Base-by-base conservation (phyloP, 2,797 vertebrate species). In the Lycodopsis pacificus region DNA sequence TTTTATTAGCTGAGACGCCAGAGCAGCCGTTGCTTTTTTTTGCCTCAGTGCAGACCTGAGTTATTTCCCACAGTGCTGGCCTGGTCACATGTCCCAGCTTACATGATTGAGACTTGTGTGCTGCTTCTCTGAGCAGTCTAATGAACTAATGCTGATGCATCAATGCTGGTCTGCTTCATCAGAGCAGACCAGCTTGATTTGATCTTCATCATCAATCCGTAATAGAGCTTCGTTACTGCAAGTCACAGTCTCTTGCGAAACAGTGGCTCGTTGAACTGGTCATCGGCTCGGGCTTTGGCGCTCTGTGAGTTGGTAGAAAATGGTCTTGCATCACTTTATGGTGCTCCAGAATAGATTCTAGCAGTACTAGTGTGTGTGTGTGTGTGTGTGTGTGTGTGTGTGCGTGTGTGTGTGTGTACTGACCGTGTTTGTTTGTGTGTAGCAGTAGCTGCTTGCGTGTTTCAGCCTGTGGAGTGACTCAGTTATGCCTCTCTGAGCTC, bases 41-140 rank as follows among this genome's bases (percentile, higher is more conserved):
- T 59, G 22, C 56, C 27, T 38, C 10, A 14, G 36, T 78, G 46
- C 11, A 69, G 46, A 71, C 19, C 46, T 30, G 51, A 32, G 40
- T 81, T 49, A 57, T 80, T 86, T 89, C 79, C 49, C 80, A 83
- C 65, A 80, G 77, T 67, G 54, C 64, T 64, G 7, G 36, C 36
- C 72, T 12, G 58, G 83, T 94, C 93, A 93, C 89, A 92, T 87
- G 92, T 79, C 54, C 57, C 77, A 66, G 89, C 90, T 94, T 90
- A 91, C 71, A 70, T 56, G 49, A 82, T 54, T 36, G 65, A 71
- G 22, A 22, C 48, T 66, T 51, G 38, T 69, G 84, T 57, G 54
- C 42, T 57, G 27, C 80, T 74, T 49, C 71, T 61, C 62, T 44
- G 27, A 69, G 48, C 54, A 54, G 14, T 32, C 54, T 65, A 27